phyloP scores from a whole-genome alignment of 2,113 vertebrate species.

The Xenus cinereus region DNA sequence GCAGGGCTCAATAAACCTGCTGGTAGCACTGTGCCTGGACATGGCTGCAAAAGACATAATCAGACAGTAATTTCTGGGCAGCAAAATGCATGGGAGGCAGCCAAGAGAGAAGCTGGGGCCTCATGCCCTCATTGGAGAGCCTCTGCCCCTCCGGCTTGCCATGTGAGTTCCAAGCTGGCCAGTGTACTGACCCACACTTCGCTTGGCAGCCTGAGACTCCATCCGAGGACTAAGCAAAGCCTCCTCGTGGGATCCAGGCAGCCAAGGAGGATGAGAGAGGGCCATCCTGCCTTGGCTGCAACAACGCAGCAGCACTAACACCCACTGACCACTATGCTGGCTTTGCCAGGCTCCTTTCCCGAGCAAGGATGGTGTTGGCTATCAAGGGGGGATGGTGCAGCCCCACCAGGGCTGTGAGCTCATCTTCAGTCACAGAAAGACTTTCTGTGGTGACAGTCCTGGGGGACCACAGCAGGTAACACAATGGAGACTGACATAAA shows the following conservation, averaged over 20 bases:
- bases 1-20: neutral
- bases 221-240: neutral
- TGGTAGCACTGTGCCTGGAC: neutral
- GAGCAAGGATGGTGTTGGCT: neutral
- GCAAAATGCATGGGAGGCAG: neutral
- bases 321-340: accelerated
- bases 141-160: neutral
- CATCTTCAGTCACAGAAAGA: neutral
- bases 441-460: neutral
- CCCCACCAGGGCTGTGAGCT: neutral
- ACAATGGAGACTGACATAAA: neutral
- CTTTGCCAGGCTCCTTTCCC: neutral
- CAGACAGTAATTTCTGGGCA: neutral
- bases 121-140: accelerated
- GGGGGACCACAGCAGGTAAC: neutral
- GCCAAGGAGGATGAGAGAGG: neutral
- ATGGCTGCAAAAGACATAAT: neutral
- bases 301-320: neutral
- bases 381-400: neutral
- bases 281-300: neutral
- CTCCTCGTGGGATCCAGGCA: neutral
- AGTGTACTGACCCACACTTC: neutral
- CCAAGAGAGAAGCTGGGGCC: neutral
- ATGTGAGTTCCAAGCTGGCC: neutral
- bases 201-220: neutral